Conservation (phyloP, 2,888 invertebrate species). For the Pimpla rufipes region DNA sequence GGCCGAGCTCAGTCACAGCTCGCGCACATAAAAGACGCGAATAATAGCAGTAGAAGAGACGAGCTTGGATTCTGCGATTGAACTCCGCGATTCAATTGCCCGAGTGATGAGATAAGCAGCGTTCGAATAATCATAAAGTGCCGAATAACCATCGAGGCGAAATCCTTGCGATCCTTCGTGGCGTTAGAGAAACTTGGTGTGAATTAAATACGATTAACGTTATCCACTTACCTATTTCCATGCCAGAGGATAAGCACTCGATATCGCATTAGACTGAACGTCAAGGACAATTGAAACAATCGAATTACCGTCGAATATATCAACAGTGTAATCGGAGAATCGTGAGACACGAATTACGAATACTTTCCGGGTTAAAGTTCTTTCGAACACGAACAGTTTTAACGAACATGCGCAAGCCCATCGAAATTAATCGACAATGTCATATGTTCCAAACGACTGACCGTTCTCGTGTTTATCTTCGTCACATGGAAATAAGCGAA, state of each 20-base stretch:
- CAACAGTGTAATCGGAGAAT: conserved; percentile 39
- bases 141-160: neutral
- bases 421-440: conserved; percentile 23
- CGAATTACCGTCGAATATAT: conserved; percentile 51
- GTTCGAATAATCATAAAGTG: conserved; percentile 32
- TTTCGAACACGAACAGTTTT: conserved; percentile 17
- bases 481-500: conserved; percentile 78
- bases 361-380: too few species aligned
- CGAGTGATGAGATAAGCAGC: conserved; percentile 17
- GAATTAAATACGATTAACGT: conserved; percentile 37
- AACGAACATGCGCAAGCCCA: conserved; percentile 49
- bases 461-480: conserved; percentile 72
- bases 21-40: too few species aligned
- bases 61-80: conserved; percentile 31
- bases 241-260: conserved; percentile 79
- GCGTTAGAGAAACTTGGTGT: conserved; percentile 28
- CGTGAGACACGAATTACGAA: conserved; percentile 34
- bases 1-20: conserved; percentile 53
- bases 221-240: conserved; percentile 82
- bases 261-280: conserved; percentile 65
- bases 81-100: conserved; percentile 39
- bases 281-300: conserved; percentile 61
- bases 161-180: conserved; percentile 2
- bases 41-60: conserved; percentile 33
- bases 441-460: neutral